Percentiles rank a stretch among this genome's conserved stretches.
Conservation (phyloP, 1,140 invertebrate genomes). For the Achroia grisella region DNA sequence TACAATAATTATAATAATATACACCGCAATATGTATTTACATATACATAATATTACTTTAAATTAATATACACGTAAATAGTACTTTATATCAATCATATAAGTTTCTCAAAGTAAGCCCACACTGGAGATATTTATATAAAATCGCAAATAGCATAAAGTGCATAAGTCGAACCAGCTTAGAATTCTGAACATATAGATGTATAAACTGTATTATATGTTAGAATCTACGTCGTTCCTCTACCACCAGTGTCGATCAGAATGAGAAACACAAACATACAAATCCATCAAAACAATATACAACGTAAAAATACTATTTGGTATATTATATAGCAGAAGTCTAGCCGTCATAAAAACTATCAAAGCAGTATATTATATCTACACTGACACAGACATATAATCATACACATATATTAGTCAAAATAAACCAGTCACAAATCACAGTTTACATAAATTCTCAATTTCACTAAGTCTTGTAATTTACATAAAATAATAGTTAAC, state of each 20-base stretch:
- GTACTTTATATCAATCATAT: slow-evolving; percentile 56
- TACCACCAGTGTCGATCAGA: not conserved
- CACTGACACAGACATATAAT: slow-evolving; percentile 55
- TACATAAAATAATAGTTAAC: slow-evolving; percentile 57
- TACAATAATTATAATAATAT: slow-evolving; percentile 51
- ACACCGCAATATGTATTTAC: slow-evolving; percentile 70
- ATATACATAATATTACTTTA: slow-evolving; percentile 68
- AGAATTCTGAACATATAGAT: too few species aligned
- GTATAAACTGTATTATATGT: too few species aligned
- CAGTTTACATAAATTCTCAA: slow-evolving; percentile 71
- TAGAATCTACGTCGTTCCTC: not conserved
- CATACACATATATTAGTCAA: slow-evolving; percentile 67
- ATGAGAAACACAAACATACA: slow-evolving; percentile 40
- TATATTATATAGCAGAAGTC: slow-evolving; percentile 69
- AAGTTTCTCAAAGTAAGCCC: slow-evolving; percentile 23
- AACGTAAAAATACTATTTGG: slow-evolving; percentile 72
- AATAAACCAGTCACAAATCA: slow-evolving; percentile 73
- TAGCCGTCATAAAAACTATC: slow-evolving; percentile 66
- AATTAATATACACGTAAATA: slow-evolving; percentile 67
- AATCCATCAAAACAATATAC: slow-evolving; percentile 64
- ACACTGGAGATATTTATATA: slow-evolving; percentile 10
- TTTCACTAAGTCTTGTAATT: slow-evolving; percentile 70
- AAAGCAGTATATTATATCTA: slow-evolving; percentile 58
- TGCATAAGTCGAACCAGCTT: too few species aligned
- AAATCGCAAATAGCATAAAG: too few species aligned